Evolutionary conservation across 2,113 vertebrate species (phyloP), one percentile per base, ranked within the genome.

Genomic region (Tenebrosternarchus preto): DNA sequence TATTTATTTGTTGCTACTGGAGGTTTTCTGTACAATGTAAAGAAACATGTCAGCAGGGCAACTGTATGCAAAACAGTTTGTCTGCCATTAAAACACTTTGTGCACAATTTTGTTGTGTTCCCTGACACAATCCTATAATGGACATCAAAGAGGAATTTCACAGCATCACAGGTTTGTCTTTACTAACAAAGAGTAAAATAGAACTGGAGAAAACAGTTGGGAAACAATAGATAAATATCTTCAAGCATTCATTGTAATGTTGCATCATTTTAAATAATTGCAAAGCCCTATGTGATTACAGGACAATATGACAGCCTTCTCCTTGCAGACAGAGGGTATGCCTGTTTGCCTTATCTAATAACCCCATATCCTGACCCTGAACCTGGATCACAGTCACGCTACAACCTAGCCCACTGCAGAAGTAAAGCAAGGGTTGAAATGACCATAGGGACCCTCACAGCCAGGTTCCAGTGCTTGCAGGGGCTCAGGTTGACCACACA

Each of bases 371-470:
- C 57, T 60, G 57, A 60, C 57, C 57, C 31, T n/a, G 33, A 70
- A 12, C 31, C 2, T 50, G 43, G 68, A 70, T n/a, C 68, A 70
- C 68, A 70, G 43, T 70, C 68, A 70, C n/a, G 11, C 17, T 39
- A 70, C 36, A 50, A 70, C 16, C 68, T 50, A 19, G 20, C 68
- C 68, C n/a, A n/a, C 43, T 43, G 68, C 68, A 70, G 33, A 70
- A 50, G 5, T n/a, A 70, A 19, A 70, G 68, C 68, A 70, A 70
- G 61, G 22, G 61, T 29, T 64, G 61, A 64, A 64, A 64, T 64
- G 3, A 64, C 5, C 3, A 64, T 64, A 3, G 61, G 61, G 1
- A 27, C 29, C 25, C 25, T 64, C 61, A 64, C 3, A 9, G 61
- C 25, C 24, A 64, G 61, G 25, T 64, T 5, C 25, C 5, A 64